Conservation (phyloP, 2,113 vertebrate genomes). For the Microtus oregoni region DNA sequence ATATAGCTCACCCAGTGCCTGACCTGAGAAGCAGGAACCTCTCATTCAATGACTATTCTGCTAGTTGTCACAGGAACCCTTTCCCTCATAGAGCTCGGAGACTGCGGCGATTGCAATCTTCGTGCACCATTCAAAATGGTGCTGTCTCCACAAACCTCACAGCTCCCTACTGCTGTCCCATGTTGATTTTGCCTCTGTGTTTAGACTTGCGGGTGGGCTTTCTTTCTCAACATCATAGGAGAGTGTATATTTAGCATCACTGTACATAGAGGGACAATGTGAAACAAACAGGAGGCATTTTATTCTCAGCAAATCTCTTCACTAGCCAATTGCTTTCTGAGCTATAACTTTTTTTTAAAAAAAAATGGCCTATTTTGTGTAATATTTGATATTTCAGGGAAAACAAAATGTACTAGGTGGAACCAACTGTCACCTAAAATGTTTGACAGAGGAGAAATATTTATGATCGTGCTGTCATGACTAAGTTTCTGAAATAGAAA, state of each 20-base stretch:
- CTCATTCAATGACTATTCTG: neutral
- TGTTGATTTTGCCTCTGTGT: slow-evolving; percentile 1
- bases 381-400: slow-evolving; percentile 56
- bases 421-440: slow-evolving; percentile 56
- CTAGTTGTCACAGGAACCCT: neutral
- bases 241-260: neutral
- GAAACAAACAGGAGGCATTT: neutral
- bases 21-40: slow-evolving; percentile 1
- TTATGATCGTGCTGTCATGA: slow-evolving; percentile 55
- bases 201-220: slow-evolving; percentile 1
- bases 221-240: slow-evolving; percentile 3
- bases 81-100: neutral
- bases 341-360: slow-evolving; percentile 21
- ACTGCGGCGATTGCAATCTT: neutral
- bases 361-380: slow-evolving; percentile 1
- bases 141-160: neutral
- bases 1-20: neutral
- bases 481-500: slow-evolving; percentile 71
- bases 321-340: slow-evolving; percentile 45
- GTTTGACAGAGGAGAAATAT: slow-evolving; percentile 57
- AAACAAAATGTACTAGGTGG: slow-evolving; percentile 69
- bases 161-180: slow-evolving; percentile 26
- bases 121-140: neutral
- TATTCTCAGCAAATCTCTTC: slow-evolving; percentile 37
- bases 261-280: neutral